A percentile compares a stretch with the other conserved stretches of the same genome.
Evolutionary conservation across 2,113 vertebrate species (phyloP).

Genomic region (Galeopterus variegatus): DNA sequence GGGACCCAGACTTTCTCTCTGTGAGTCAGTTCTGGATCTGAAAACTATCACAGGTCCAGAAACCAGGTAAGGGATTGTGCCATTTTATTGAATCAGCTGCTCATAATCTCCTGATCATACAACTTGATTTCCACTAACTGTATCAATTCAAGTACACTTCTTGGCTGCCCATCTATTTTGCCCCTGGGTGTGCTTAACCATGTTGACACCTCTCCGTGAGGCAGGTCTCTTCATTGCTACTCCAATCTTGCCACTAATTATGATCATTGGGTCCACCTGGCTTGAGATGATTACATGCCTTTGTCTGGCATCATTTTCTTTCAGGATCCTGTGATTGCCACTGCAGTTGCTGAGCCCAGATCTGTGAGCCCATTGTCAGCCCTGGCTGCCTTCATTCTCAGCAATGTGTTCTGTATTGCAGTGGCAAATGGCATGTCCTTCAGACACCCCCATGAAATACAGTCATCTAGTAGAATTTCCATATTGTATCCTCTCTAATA

Average conservation of each 20-base stretch:
- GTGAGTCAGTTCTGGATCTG: background rate
- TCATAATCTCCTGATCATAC: background rate
- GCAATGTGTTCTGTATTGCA: background rate
- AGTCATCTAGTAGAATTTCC: background rate
- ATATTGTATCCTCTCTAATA: background rate
- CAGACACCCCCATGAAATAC: background rate
- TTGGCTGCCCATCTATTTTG: background rate
- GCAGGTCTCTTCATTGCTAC: too few relatives aligned
- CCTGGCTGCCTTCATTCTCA: background rate
- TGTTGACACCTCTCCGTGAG: background rate
- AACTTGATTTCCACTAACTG: background rate
- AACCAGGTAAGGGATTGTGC: background rate
- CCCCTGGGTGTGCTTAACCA: background rate
- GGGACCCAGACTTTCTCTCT: background rate
- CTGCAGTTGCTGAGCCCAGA: too few relatives aligned
- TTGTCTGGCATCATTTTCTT: background rate
- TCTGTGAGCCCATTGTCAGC: background rate
- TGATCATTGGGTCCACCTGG: background rate
- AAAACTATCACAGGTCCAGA: background rate
- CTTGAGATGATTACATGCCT: background rate
- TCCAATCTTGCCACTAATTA: background rate
- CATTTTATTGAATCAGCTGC: background rate
- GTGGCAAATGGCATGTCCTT: background rate
- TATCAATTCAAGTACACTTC: background rate
- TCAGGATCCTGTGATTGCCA: background rate